Base-by-base conservation (phyloP, 2,888 invertebrate species). In the Lomographa bimaculata region DNA sequence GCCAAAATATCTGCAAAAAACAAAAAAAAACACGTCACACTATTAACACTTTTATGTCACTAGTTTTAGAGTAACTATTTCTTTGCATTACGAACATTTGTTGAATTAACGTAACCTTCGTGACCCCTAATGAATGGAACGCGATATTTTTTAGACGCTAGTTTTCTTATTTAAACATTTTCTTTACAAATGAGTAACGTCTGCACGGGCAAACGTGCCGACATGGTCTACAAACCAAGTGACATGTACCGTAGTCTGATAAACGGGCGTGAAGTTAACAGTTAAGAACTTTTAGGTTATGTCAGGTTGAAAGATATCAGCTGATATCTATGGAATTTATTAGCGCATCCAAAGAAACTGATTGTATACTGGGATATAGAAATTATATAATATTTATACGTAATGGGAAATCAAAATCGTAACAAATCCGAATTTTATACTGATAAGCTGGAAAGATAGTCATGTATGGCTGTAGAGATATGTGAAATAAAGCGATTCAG, bases 61-160 rank as follows among this genome's bases (percentile, higher is more conserved):
- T 7, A 17, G 16, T 41, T 7, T 8, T 10, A 40, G 37, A 42
- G 41, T 42, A 42, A 24, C 37, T 40, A 45, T 42, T 19, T n/a
- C n/a, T n/a, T n/a, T n/a, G n/a, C 19, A 33, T 33, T 7, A 19
- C 14, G 14, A 40, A 8, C 19, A 27, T 4, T 11, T 21, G 18
- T 25, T 47, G 28, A 47, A 41, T 33, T 42, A 50, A 56, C 50
- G 46, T 58, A 58, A 60, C 66, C 57, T 64, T 56, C 54, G 32
- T 50, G 47, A 60, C 53, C 46, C 38, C 46, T 53, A 46, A 54
- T 47, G 50, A 33, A 34, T 2, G 1, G 14, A 8, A 24, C 11
- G 6, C 17, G 10, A 30, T 20, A 2, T 20, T 33, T 5, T 9
- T 20, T 11, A 12, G 1, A 7, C 8, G 10, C 16, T 5, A 11